Evolutionary conservation across 2,113 vertebrate genomes (phyloP).

Genomic region (Pseudorectes ferrugineus): DNA sequence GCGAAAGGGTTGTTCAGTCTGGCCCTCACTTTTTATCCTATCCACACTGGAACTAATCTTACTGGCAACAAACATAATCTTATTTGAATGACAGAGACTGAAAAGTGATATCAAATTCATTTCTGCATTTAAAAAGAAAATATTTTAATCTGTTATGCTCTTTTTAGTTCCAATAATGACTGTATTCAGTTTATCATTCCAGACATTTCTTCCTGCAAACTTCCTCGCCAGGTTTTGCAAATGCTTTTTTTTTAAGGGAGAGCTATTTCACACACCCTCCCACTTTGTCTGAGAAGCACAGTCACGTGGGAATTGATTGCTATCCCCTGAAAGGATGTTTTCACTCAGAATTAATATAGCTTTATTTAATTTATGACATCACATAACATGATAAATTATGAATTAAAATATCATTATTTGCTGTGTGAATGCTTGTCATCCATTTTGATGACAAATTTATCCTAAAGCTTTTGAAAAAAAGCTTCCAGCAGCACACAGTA

Average conservation of each 20-base stretch:
- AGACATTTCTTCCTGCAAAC: slow-evolving; percentile 6
- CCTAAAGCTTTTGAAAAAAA: not conserved
- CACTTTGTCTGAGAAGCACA: not conserved
- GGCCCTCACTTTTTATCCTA: not conserved
- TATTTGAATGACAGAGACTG: slow-evolving; percentile 8
- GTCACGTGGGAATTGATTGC: not conserved
- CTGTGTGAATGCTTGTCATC: slow-evolving; percentile 47
- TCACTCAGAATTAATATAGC: slow-evolving; percentile 37
- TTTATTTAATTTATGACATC: slow-evolving; percentile 65
- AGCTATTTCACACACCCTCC: not conserved
- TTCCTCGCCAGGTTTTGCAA: slow-evolving; percentile 5
- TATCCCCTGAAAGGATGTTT: slow-evolving; percentile 12
- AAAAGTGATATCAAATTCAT: not conserved
- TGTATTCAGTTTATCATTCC: slow-evolving; percentile 10
- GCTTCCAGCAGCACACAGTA: not conserved
- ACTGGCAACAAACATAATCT: not conserved
- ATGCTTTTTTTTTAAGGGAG: not conserved
- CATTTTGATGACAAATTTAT: slow-evolving; percentile 58
- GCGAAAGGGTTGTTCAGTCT: not conserved
- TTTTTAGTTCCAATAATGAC: not conserved
- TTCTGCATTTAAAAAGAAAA: not conserved
- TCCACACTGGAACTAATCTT: not conserved
- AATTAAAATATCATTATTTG: slow-evolving; percentile 62
- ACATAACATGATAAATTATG: slow-evolving; percentile 59
- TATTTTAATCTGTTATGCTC: not conserved